Evolutionary conservation across 2,113 vertebrate genomes (phyloP), one percentile per base, ranked within the genome.

Genomic region (Hydropotes inermis): DNA sequence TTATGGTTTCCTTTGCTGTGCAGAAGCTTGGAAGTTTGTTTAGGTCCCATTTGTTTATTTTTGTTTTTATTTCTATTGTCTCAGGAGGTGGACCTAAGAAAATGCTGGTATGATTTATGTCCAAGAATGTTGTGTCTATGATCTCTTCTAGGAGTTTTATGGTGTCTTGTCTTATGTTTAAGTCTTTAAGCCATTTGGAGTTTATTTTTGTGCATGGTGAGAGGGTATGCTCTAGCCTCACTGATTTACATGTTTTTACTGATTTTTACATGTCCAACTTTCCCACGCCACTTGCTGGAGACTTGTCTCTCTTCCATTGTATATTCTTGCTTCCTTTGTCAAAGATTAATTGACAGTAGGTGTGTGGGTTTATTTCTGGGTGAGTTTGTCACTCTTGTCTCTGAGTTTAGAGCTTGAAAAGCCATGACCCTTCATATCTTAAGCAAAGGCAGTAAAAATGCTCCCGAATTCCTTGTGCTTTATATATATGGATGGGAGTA

Each of bases 391-490:
- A 76, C 78, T 93, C 19, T 83, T 83, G 55, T 91, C 30, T 89
- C 50, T 82, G 78, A 89, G 82, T 28, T 19, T 52, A 90, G 89
- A 81, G 11, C 23, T 74, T 95, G 61, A 74, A 94, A 92, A 90
- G 82, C 50, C 70, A 60, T 23, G 47, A 82, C 58, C 70, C 52
- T 45, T 92, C 39, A 83, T 91, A 89, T 30, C 9, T 87, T 64
- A 83, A 54, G 79, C n/a, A 79, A 94, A 78, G 47, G 60, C 36
- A 90, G 28, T 45, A 78, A 95, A 95, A 95, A 92, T 45, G 47
- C 25, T 87, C 6, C 81, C 30, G 14, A 79, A 87, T 94, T 92
- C 5, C 9, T 39, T 28, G 45, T 54, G 9, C 6, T 54, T 89
- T 55, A 30, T 67, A 28, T 52, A 88, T 85, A 57, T 95, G 60